Base-by-base conservation (phyloP, 2,113 vertebrate species). In the Herpailurus yagouaroundi region DNA sequence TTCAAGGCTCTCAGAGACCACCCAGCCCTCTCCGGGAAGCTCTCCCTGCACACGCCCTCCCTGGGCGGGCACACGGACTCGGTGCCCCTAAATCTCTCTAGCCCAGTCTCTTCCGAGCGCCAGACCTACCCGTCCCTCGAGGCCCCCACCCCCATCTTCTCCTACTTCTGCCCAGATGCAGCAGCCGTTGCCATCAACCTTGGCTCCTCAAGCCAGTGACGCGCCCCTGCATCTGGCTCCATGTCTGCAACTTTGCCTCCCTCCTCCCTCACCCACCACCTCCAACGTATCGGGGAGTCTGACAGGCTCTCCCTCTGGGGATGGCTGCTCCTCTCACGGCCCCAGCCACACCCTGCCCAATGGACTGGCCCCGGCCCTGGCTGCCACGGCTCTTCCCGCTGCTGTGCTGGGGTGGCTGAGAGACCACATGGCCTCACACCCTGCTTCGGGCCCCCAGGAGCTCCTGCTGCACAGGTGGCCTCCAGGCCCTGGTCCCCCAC, bases 41-140 rank as follows among this genome's bases (percentile, higher is more conserved):
- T 73, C 27, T 38, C 16, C 6, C 45, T 69, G 25, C 12, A 33
- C 21, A 5, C 25, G 1, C 15, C 25, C 25, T 57, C 16, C 41
- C 7, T 0, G 3, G 8, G 1, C 3, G 1, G 31, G 13, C 73
- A 23, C 15, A 0, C 1, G 6, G 19, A 23, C 5, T 38, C n/a
- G 3, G 11, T 19, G 55, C 21, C 21, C 21, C 45, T 41, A 4
- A 27, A 38, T 60, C 48, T 38, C 63, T 52, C 76, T 14, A 36
- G 12, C 38, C 12, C 27, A 31, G 50, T 8, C 27, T 71, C 55
- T 14, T 13, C 68, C 79, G n/a, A 15, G 27, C 2, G 8, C 55
- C 63, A 19, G 1, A 79, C 52, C 52, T 74, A 38, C 55, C 50
- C 8, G 21, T 41, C 57, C 60, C 23, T 63, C 45, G 4, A 23